Conservation (phyloP, 2,797 vertebrate genomes). For the Delichon dasypus region DNA sequence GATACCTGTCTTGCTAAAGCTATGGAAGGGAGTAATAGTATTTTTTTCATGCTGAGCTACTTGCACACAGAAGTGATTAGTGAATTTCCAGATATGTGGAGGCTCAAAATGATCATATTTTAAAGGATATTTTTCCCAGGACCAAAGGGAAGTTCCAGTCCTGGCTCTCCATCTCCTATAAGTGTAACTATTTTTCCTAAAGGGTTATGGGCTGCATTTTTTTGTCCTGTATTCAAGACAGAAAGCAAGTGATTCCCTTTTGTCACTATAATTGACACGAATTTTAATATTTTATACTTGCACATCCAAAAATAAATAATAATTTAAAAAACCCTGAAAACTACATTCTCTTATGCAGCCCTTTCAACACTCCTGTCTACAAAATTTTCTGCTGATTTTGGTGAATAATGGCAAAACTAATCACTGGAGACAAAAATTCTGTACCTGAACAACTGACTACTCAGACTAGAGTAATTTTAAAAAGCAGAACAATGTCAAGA, state of each 20-base stretch:
- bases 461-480: background rate
- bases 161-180: background rate
- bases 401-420: background rate
- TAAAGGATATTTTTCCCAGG: background rate
- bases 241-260: background rate
- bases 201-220: background rate
- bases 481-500: background rate
- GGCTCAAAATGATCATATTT: background rate
- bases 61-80: background rate
- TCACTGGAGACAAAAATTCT: background rate
- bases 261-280: background rate
- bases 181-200: background rate
- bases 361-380: background rate
- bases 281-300: background rate
- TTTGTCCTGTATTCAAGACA: background rate
- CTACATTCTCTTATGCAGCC: background rate
- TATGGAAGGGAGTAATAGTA: background rate
- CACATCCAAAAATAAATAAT: background rate
- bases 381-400: background rate
- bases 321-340: background rate
- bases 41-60: constrained; percentile 7
- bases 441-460: background rate
- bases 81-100: background rate
- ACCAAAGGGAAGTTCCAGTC: background rate
- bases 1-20: constrained; percentile 43